phyloP scores from a whole-genome alignment of 2,888 invertebrate species.

The Watsonalla cultraria region DNA sequence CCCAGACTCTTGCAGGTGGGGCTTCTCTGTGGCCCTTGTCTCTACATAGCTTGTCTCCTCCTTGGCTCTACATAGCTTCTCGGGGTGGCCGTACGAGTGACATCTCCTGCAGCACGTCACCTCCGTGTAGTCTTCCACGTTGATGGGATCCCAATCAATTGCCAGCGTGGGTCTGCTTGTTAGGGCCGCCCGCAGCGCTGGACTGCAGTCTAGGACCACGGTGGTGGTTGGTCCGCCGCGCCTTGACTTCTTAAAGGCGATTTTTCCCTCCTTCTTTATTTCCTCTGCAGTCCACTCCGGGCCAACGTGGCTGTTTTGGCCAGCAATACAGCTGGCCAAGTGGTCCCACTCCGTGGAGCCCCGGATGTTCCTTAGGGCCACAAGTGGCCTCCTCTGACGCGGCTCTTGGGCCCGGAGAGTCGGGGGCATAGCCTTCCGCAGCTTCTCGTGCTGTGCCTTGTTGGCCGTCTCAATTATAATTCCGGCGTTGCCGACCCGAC shows the following conservation, averaged over 20 bases:
- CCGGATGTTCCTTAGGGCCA: not conserved
- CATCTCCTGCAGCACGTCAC: too few species aligned
- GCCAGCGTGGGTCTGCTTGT: too few species aligned
- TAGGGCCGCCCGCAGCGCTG: too few species aligned
- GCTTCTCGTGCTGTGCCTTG: too few species aligned
- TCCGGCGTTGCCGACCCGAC: not conserved
- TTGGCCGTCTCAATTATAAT: not conserved
- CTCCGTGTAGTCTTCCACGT: too few species aligned
- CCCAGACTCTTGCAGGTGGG: slow-evolving; percentile 22
- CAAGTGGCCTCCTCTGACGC: not conserved
- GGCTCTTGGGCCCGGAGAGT: not conserved
- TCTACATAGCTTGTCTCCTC: slow-evolving; percentile 14
- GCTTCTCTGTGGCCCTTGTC: too few species aligned
- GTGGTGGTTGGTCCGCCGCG: not conserved
- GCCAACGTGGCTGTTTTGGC: not conserved
- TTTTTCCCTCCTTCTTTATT: not conserved
- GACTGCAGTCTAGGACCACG: not conserved
- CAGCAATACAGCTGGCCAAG: not conserved
- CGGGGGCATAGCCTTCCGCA: slow-evolving; percentile 3
- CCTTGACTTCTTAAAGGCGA: not conserved
- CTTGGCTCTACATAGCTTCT: slow-evolving; percentile 17
- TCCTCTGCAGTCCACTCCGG: not conserved
- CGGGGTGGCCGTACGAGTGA: not conserved
- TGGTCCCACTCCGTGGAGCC: not conserved
- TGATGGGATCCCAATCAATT: too few species aligned